Base-by-base conservation (phyloP, 2,113 vertebrate genomes). In the Rhabdornis inornatus region DNA sequence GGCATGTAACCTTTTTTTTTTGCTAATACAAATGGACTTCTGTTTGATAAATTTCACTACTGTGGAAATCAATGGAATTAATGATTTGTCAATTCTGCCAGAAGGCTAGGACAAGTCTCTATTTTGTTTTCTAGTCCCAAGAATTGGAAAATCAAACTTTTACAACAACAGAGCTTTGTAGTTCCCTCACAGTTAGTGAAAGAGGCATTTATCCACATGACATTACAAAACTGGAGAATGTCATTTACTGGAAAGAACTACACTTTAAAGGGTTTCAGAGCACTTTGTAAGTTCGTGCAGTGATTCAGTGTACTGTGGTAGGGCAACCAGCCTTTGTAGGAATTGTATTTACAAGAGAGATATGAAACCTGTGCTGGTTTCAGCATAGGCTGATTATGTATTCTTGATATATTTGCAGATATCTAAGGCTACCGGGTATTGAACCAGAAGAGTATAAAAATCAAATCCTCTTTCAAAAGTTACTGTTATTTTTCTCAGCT, bases 1-100 rank as follows among this genome's bases (percentile, higher is more conserved):
- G 79, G 61, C 53, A 79, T 79, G 47, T 31, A 83, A 90, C 78
- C 49, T 90, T 92, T 95, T 95, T 90, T 92, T 95, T 95, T 92
- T 59, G 60, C 57, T 97, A 94, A 95, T 80, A 92, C 47, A 89
- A 95, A 94, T 84, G 86, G 87, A 97, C 86, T 96, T 93, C 52
- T 64, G 61, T 71, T 78, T 86, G 96, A 97, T 94, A 96, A 96
- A 96, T 96, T 94, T 94, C 91, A 95, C 83, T 94, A 30, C 61
- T 0, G 0, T 91, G 77, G 64, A 90, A 96, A 96, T 97, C 96
- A 95, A 96, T 94, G 84, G 65, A 96, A 97, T 97, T 94, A 97
- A 96, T 94, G 72, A 94, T 97, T 95, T 96, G 90, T 83, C 96
- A 97, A 91, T 95, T 96, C 89, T 95, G 92, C 90, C 68, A 96